phyloP scores from a whole-genome alignment of 2,113 vertebrate species.

The Carlito syrichta region DNA sequence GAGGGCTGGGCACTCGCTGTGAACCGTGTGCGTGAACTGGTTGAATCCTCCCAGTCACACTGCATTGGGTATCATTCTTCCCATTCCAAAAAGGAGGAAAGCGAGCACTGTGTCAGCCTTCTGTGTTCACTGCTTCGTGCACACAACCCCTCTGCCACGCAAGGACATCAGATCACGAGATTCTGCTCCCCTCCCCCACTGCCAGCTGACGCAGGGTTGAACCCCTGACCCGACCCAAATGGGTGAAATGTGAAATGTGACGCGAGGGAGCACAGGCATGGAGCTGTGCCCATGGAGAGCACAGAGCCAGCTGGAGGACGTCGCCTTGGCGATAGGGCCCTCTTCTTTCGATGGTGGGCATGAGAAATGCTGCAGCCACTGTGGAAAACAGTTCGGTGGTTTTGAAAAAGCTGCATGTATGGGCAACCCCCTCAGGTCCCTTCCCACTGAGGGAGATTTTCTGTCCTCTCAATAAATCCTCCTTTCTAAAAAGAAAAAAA shows the following conservation, averaged over 20 bases:
- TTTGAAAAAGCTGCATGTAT: not conserved
- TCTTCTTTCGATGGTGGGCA: not conserved
- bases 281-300: not conserved
- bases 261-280: not conserved
- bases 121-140: not conserved
- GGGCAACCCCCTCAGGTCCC: too few relatives aligned
- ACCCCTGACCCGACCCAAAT: not conserved
- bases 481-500: too few relatives aligned
- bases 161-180: not conserved
- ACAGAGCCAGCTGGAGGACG: not conserved
- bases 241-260: not conserved
- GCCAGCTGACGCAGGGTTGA: not conserved
- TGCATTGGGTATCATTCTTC: not conserved
- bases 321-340: not conserved
- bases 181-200: accelerated
- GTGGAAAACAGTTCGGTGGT: not conserved
- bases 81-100: not conserved
- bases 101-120: not conserved
- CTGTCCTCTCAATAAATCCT: too few relatives aligned
- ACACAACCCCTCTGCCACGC: accelerated
- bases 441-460: too few relatives aligned
- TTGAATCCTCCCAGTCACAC: not conserved
- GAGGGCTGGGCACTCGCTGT: not conserved
- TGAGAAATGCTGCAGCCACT: not conserved
- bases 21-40: not conserved